Evolutionary conservation across 2,888 invertebrate genomes (phyloP).

Genomic region (Acanthococcus lagerstroemiae): DNA sequence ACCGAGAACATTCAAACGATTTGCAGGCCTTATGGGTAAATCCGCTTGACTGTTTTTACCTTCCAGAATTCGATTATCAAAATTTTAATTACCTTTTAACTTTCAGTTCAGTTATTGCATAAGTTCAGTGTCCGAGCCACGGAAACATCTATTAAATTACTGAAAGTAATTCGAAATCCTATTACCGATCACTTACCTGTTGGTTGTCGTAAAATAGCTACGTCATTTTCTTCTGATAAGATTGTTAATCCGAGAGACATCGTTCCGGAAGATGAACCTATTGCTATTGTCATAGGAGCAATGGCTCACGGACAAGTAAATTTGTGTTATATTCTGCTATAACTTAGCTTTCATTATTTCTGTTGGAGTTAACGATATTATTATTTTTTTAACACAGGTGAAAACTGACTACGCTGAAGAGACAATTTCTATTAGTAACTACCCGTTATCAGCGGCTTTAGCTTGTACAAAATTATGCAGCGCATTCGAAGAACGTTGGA

Average conservation of each 20-base stretch:
- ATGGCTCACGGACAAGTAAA: slow-evolving; percentile 91
- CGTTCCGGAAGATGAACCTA: slow-evolving; percentile 71
- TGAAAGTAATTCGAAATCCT: slow-evolving; percentile 96
- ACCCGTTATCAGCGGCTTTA: slow-evolving; percentile 91
- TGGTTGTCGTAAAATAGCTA: slow-evolving; percentile 79
- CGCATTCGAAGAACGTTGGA: slow-evolving; percentile 92
- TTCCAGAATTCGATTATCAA: background rate
- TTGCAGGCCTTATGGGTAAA: slow-evolving; percentile 90
- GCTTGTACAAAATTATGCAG: slow-evolving; percentile 91
- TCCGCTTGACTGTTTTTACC: background rate
- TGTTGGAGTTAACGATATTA: background rate
- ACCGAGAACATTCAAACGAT: slow-evolving; percentile 91
- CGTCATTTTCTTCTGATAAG: slow-evolving; percentile 76
- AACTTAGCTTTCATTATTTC: background rate
- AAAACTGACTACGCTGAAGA: slow-evolving; percentile 79
- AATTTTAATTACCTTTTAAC: slow-evolving; percentile 22
- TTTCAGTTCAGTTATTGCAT: slow-evolving; percentile 87
- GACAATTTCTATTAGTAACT: slow-evolving; percentile 83
- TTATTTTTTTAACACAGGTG: slow-evolving; percentile 44
- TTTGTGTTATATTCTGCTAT: background rate
- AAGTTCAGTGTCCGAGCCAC: slow-evolving; percentile 86
- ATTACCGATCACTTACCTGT: slow-evolving; percentile 88
- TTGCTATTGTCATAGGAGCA: slow-evolving; percentile 86
- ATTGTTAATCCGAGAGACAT: slow-evolving; percentile 61
- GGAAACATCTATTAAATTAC: slow-evolving; percentile 74